A percentile compares a stretch with the other conserved stretches of the same genome.
phyloP scores from a whole-genome alignment of 2,888 invertebrate genomes.

The Petrolisthes manimaculis region DNA sequence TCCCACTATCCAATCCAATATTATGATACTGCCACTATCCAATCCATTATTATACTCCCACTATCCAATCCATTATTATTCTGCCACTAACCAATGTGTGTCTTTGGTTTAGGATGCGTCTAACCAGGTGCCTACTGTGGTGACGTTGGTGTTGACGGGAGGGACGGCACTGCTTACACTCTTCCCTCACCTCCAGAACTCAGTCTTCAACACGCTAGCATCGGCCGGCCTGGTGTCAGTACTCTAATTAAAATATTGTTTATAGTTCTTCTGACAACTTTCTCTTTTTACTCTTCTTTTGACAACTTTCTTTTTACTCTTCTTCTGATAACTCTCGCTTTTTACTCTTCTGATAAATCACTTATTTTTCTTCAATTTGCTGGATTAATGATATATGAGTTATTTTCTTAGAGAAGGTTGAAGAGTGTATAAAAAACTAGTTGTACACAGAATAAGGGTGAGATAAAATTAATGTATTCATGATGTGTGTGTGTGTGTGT shows the following conservation, averaged over 20 bases:
- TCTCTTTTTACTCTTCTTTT: not conserved
- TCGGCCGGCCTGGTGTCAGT: constrained; percentile 8
- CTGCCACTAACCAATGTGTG: not conserved
- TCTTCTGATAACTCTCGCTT: not conserved
- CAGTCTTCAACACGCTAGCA: not conserved
- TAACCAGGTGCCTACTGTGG: not conserved
- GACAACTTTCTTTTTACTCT: not conserved
- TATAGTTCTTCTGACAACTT: too few relatives aligned
- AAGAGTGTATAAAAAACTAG: not conserved
- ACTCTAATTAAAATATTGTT: not conserved
- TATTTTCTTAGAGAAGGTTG: not conserved
- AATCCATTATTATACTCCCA: too few relatives aligned
- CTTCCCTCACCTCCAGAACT: constrained; percentile 18
- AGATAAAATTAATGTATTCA: not conserved
- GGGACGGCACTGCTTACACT: not conserved
- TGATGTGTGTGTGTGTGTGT: not conserved
- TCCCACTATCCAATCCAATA: not conserved
- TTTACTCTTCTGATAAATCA: not conserved
- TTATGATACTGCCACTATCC: not conserved
- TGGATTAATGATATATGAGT: not conserved
- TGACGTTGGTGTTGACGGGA: constrained; percentile 4
- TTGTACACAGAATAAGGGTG: not conserved
- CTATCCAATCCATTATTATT: not conserved
- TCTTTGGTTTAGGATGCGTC: not conserved
- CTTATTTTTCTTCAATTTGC: not conserved